These are phyloP conservation scores for Ellobius talpinus DNA, from an alignment of 2,113 vertebrate genomes.

Conservation along the genomic window DNA sequence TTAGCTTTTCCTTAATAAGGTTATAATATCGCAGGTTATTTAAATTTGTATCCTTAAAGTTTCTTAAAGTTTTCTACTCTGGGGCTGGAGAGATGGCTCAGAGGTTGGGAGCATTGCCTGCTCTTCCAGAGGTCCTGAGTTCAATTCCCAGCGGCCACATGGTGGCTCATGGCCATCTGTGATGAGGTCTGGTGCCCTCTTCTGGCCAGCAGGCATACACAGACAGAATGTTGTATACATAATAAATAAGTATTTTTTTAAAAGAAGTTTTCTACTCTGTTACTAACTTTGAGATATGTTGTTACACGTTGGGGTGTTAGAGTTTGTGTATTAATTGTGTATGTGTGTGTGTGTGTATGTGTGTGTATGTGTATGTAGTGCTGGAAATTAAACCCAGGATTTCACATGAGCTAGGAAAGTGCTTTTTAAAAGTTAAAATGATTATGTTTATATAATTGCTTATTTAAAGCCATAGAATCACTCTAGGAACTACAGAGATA, in stretches of 20 bases:
- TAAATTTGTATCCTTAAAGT: slow-evolving; percentile 37
- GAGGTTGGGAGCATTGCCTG: too few species aligned
- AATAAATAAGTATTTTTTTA: too few species aligned
- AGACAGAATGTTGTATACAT: too few species aligned
- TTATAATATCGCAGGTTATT: neutral
- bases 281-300: neutral
- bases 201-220: too few species aligned
- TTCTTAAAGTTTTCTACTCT: neutral
- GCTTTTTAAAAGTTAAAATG: slow-evolving; percentile 51
- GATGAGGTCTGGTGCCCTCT: too few species aligned
- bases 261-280: neutral
- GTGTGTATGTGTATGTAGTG: neutral
- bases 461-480: slow-evolving; percentile 67
- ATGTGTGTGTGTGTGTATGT: neutral
- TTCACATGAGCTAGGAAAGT: neutral
- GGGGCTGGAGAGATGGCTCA: too few species aligned
- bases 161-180: too few species aligned
- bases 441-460: slow-evolving; percentile 38
- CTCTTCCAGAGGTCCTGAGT: too few species aligned
- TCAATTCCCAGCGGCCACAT: too few species aligned
- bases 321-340: neutral
- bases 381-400: neutral
- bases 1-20: neutral
- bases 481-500: slow-evolving; percentile 73
- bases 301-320: slow-evolving; percentile 18